Conservation (phyloP, 2,113 vertebrate genomes). For the Hippocampus barbouri region DNA sequence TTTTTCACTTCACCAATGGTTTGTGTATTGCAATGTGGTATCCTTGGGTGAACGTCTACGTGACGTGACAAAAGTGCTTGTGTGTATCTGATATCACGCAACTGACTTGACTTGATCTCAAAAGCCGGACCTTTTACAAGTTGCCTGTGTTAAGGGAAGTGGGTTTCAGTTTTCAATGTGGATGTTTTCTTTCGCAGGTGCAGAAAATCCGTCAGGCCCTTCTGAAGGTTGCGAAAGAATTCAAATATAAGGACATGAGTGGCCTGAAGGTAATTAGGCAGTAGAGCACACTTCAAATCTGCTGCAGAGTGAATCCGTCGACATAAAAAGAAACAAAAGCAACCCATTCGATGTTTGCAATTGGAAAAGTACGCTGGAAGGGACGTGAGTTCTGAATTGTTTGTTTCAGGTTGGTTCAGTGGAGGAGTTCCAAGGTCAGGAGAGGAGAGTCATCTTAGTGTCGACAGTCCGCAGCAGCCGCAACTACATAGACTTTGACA, state of each 20-base stretch:
- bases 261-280: constrained; percentile 77
- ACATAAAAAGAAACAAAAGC: too few species aligned
- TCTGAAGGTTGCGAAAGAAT: constrained; percentile 56
- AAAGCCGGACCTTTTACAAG: too few species aligned
- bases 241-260: constrained; percentile 62
- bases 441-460: constrained; percentile 83
- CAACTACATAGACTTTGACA: constrained; percentile 67
- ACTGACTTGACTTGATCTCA: too few species aligned
- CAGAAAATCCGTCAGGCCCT: constrained; percentile 85
- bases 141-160: neutral
- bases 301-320: too few species aligned
- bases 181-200: constrained; percentile 71
- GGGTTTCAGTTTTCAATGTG: neutral
- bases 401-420: constrained; percentile 85
- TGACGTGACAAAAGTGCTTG: too few species aligned
- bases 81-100: too few species aligned
- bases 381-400: neutral
- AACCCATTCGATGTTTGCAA: neutral
- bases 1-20: too few species aligned
- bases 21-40: too few species aligned
- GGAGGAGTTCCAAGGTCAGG: constrained; percentile 96
- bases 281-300: neutral
- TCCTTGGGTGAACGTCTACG: too few species aligned
- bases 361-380: neutral
- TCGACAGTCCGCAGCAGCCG: constrained; percentile 85